These are phyloP conservation scores for Serripes groenlandicus DNA, from an alignment of 2,888 invertebrate species.

Conservation along the genomic window DNA sequence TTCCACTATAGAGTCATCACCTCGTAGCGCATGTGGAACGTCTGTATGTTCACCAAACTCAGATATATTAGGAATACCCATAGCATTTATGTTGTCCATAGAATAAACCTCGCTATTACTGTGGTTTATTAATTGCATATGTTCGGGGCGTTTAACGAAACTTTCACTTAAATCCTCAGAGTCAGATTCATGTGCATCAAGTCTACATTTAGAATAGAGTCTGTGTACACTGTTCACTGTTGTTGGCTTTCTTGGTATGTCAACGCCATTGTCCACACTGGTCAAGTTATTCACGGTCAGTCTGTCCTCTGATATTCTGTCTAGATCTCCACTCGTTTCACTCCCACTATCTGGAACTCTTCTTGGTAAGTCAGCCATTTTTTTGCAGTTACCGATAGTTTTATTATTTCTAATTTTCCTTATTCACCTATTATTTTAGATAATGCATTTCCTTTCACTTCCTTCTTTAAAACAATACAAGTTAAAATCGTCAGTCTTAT, in stretches of 20 bases:
- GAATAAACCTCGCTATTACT: too few relatives aligned
- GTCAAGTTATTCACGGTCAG: neutral
- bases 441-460: too few relatives aligned
- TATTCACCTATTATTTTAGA: too few relatives aligned
- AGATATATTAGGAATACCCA: too few relatives aligned
- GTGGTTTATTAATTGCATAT: neutral
- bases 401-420: too few relatives aligned
- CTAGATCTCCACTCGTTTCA: neutral
- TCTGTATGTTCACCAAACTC: too few relatives aligned
- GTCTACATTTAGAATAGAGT: neutral
- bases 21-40: too few relatives aligned
- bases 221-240: neutral
- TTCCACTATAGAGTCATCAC: too few relatives aligned
- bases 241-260: neutral
- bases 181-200: neutral
- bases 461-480: neutral
- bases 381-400: too few relatives aligned
- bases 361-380: neutral
- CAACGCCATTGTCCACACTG: neutral
- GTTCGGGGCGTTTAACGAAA: conserved; percentile 1
- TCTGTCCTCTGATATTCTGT: conserved; percentile 1
- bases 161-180: neutral
- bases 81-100: too few relatives aligned
- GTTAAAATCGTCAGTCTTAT: conserved; percentile 6
- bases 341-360: conserved; percentile 5